Base-by-base conservation (phyloP, 2,113 vertebrate genomes). In the Syngnathus floridae region DNA sequence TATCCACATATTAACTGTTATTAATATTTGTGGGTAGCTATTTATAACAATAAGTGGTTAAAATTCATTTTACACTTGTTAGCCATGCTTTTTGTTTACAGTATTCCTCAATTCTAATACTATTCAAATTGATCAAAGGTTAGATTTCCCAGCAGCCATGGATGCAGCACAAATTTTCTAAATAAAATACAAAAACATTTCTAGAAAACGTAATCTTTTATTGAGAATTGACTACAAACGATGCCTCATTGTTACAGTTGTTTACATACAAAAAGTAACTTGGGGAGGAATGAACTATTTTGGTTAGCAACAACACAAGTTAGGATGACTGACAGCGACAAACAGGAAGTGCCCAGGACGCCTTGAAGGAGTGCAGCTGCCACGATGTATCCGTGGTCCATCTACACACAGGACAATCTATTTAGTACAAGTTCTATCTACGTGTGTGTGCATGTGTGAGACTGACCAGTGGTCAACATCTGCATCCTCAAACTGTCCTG, bases 401-500 rank as follows among this genome's bases (percentile, higher is more conserved):
- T 85, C 87, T 88, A 22, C 59, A 66, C 31, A 72, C 9, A 45
- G 12, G 5, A 62, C 4, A 38, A 37, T 19, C 54, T 16, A 21
- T 31, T 35, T 14, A 36, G 22, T 35, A 12, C 40, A 41, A 45
- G 43, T 45, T 45, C 43, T 45, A 46, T 46, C 43, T 3, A 31
- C 26, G 26, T 3, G 26, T 10, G 26, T 6, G 40, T 17, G 61
- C 7, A 14, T 31, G 43, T 6, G n/a, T 43, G 35, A 4, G 0
- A 62, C 68, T 72, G 67, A 91, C 96, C 93, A 99, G 88, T 99
- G 97, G 64, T 98, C 96, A 0, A 98, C 93, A 61, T 98, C 96
- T 0, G 95, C 97, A 0, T 99, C 97, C 66, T 99, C 96, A 89
- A 99, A 98, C 83, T 99, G 96, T 10, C 96, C 96, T 0, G 94